Percentiles rank a stretch among this genome's conserved stretches.
Evolutionary conservation across 2,113 vertebrate species (phyloP).

Genomic region (Centropus unirufus): DNA sequence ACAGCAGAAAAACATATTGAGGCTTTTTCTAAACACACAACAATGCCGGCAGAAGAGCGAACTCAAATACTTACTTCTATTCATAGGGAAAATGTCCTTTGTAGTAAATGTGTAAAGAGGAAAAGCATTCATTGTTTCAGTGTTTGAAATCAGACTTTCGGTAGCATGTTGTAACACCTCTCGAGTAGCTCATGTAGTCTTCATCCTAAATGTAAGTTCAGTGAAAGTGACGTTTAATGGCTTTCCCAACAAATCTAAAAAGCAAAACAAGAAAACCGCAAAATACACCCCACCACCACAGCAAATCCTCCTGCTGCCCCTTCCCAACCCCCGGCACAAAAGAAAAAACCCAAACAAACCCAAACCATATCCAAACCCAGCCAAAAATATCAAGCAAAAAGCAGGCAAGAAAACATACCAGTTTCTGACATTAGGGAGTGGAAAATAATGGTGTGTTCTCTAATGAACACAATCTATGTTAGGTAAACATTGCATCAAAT

Average conservation of each 20-base stretch:
- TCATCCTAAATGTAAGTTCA: background rate
- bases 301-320: too few species aligned
- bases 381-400: background rate
- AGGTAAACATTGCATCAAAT: background rate
- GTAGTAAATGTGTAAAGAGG: background rate
- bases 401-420: background rate
- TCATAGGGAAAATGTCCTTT: background rate
- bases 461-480: background rate
- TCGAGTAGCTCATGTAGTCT: background rate
- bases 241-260: background rate
- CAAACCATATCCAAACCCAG: background rate
- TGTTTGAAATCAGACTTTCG: background rate
- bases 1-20: background rate
- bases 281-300: background rate
- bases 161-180: background rate
- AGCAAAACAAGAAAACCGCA: background rate
- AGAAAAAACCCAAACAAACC: too few species aligned
- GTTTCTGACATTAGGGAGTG: background rate
- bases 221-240: background rate
- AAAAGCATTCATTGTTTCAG: rapidly evolving
- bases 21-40: background rate
- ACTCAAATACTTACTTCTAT: background rate
- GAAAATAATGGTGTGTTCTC: background rate
- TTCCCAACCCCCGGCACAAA: too few species aligned
- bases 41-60: background rate